phyloP scores from a whole-genome alignment of 1,140 invertebrate species.

The Pseudachorutes palmiensis region DNA sequence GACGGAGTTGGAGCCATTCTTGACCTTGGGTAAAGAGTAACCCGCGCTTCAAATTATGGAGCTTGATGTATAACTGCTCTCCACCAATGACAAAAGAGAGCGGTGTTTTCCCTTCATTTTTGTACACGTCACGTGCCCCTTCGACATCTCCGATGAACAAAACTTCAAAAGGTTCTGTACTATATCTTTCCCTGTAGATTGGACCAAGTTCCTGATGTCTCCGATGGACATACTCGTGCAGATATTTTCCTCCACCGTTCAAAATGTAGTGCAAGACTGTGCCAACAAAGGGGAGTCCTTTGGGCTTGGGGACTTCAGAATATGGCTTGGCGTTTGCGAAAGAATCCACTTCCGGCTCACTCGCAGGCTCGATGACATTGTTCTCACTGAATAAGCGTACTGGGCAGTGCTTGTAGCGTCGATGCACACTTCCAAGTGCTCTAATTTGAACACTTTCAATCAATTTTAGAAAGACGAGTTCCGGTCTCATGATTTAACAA shows the following conservation, averaged over 20 bases:
- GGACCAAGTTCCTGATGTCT: conserved; percentile 63
- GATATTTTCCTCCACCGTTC: conserved; percentile 47
- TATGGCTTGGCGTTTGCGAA: conserved; percentile 17
- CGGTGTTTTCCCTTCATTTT: conserved; percentile 67
- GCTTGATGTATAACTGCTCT: conserved; percentile 69
- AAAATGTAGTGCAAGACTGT: conserved; percentile 48
- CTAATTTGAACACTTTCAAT: too few species aligned
- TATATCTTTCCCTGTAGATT: conserved; percentile 56
- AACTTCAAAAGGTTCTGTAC: conserved; percentile 55
- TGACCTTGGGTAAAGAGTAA: conserved; percentile 79
- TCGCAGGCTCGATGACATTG: too few species aligned
- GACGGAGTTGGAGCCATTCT: conserved; percentile 62
- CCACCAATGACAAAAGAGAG: conserved; percentile 69
- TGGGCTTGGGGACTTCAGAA: conserved; percentile 43
- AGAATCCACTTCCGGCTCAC: too few species aligned
- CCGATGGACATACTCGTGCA: conserved; percentile 65
- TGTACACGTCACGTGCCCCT: conserved; percentile 61
- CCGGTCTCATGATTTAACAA: too few species aligned
- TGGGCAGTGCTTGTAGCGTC: too few species aligned
- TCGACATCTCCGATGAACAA: conserved; percentile 63
- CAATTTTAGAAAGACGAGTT: too few species aligned
- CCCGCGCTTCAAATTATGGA: conserved; percentile 60
- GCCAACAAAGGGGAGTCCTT: conserved; percentile 50
- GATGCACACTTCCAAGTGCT: too few species aligned
- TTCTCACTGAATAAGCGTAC: too few species aligned